These are phyloP conservation scores for Eueides isabella DNA, from an alignment of 1,140 invertebrate genomes.

Conservation along the genomic window DNA sequence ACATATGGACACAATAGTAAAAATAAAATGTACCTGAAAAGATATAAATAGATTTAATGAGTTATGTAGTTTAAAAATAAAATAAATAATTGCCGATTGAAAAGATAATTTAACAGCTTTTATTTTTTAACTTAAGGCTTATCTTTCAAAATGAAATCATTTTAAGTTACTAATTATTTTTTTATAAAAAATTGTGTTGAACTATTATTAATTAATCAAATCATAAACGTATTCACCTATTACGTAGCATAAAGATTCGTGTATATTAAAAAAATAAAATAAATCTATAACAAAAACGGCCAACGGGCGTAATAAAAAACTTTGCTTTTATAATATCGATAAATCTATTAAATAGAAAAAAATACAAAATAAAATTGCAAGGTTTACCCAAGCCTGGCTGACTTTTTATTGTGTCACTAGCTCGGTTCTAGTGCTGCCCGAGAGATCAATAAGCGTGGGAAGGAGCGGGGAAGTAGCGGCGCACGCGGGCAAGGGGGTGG, in stretches of 20 bases:
- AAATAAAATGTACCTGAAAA: too few species aligned
- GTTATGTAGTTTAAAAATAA: too few species aligned
- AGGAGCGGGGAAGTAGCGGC: conserved; percentile 33
- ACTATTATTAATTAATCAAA: background rate
- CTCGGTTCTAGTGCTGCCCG: conserved; percentile 34
- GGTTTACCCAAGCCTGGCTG: conserved; percentile 23
- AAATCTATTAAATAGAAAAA: background rate
- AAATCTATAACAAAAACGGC: background rate
- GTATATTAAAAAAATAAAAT: background rate
- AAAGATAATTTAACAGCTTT: too few species aligned
- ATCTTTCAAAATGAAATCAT: too few species aligned
- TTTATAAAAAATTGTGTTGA: too few species aligned
- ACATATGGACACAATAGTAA: too few species aligned
- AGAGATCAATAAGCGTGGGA: conserved; percentile 44
- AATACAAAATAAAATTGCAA: conserved; percentile 19
- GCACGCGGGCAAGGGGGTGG: conserved; percentile 18
- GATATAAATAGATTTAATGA: too few species aligned
- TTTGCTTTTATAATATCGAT: background rate
- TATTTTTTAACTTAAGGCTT: too few species aligned
- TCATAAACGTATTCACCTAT: background rate
- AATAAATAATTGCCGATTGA: too few species aligned
- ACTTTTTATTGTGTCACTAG: conserved; percentile 32
- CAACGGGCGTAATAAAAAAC: background rate
- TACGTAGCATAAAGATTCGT: background rate
- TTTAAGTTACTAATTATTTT: too few species aligned